These are phyloP conservation scores for Boloria selene DNA, from an alignment of 2,888 invertebrate species.

Conservation along the genomic window DNA sequence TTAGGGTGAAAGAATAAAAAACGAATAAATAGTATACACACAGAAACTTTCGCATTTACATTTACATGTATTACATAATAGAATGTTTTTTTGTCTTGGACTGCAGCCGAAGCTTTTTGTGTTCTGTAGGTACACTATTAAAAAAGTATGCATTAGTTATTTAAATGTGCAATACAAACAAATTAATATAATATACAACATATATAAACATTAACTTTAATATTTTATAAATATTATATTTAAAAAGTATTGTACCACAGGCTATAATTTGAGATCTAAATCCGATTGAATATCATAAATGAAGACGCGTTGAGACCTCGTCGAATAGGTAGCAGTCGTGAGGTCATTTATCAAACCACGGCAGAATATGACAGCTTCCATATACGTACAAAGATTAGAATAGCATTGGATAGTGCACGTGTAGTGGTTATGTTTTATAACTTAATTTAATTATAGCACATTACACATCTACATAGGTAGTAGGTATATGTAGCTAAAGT, in stretches of 20 bases:
- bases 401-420: slow-evolving; percentile 32
- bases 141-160: too few species aligned
- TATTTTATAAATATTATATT: background rate
- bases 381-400: slow-evolving; percentile 34
- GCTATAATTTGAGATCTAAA: slow-evolving; percentile 53
- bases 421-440: background rate
- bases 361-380: slow-evolving; percentile 46
- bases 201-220: slow-evolving; percentile 9
- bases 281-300: slow-evolving; percentile 72
- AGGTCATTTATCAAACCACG: slow-evolving; percentile 68
- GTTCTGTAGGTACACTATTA: too few species aligned
- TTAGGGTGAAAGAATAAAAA: too few species aligned
- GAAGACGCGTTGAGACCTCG: slow-evolving; percentile 62
- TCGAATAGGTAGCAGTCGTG: slow-evolving; percentile 54
- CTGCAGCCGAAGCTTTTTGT: too few species aligned
- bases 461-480: too few species aligned
- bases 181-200: too few species aligned
- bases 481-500: too few species aligned
- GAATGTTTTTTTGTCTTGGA: too few species aligned
- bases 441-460: background rate
- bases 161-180: too few species aligned
- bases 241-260: slow-evolving; percentile 28
- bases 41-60: too few species aligned
- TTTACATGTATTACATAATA: too few species aligned
- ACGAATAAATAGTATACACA: too few species aligned